These are phyloP conservation scores for Taxidea taxus DNA, from an alignment of 2,113 vertebrate genomes.

Conservation along the genomic window DNA sequence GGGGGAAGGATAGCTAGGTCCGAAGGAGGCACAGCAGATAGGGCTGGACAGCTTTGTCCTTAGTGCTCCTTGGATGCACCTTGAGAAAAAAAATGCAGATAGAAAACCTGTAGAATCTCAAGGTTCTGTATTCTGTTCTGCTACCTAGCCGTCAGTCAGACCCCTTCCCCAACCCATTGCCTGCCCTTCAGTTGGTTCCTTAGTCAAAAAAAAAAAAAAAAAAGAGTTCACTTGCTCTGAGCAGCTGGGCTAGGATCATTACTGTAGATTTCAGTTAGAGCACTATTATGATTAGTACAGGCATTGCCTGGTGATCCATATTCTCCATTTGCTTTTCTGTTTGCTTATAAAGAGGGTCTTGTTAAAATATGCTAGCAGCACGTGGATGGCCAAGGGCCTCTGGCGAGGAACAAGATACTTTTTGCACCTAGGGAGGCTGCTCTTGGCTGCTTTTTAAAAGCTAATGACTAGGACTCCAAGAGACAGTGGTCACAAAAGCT, in stretches of 20 bases:
- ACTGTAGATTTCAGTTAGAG: neutral
- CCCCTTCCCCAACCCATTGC: neutral
- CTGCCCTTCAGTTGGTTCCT: neutral
- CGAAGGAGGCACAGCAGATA: neutral
- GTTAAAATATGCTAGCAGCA: constrained; percentile 55
- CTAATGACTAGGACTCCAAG: constrained; percentile 56
- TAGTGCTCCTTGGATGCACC: neutral
- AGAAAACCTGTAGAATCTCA: too few relatives aligned
- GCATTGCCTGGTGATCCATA: constrained; percentile 43
- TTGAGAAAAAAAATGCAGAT: neutral
- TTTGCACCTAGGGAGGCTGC: constrained; percentile 7
- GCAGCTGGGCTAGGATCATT: neutral
- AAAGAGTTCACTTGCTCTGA: neutral
- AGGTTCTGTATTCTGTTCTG: neutral
- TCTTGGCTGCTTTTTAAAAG: constrained; percentile 63
- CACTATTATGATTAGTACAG: neutral
- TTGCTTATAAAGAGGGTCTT: constrained; percentile 49
- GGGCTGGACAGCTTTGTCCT: neutral
- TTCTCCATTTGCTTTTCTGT: constrained; percentile 69
- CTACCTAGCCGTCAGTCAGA: neutral
- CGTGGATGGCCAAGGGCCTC: constrained; percentile 24
- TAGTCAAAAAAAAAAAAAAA: neutral
- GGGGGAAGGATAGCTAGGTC: rapidly evolving
- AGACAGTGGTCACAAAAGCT: constrained; percentile 56
- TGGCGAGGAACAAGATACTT: constrained; percentile 12